A percentile compares a stretch with the other conserved stretches of the same genome.
Conservation (phyloP, 2,113 vertebrate species). For the Sinocyclocheilus rhinocerous region DNA sequence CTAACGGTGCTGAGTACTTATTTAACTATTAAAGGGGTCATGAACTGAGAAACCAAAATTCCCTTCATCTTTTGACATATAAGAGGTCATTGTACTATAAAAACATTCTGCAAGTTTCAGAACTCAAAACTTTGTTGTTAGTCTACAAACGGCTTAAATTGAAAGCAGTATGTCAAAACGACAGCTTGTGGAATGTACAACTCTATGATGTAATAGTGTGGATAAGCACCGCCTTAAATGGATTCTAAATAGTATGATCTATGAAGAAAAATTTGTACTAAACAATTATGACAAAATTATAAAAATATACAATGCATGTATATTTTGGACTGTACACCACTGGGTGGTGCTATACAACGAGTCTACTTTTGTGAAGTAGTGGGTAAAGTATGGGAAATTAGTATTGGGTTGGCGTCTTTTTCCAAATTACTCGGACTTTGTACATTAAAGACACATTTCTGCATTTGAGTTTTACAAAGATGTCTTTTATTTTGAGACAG, state of each 20-base stretch:
- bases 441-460: neutral
- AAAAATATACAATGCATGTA: neutral
- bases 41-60: too few relatives aligned
- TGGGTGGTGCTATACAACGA: neutral
- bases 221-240: neutral
- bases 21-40: neutral
- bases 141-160: too few relatives aligned
- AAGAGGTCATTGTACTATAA: too few relatives aligned
- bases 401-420: neutral
- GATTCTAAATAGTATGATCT: neutral
- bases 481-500: slow-evolving; percentile 25
- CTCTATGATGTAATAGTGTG: too few relatives aligned
- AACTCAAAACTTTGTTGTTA: too few relatives aligned
- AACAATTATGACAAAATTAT: too few relatives aligned
- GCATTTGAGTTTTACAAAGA: neutral
- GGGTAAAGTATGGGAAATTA: neutral
- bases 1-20: neutral
- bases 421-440: neutral
- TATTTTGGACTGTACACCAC: neutral
- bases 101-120: too few relatives aligned
- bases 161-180: too few relatives aligned
- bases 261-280: neutral
- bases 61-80: too few relatives aligned
- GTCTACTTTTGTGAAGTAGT: neutral
- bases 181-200: too few relatives aligned